phyloP scores from a whole-genome alignment of 2,797 vertebrate species.

The Echeneis naucrates region DNA sequence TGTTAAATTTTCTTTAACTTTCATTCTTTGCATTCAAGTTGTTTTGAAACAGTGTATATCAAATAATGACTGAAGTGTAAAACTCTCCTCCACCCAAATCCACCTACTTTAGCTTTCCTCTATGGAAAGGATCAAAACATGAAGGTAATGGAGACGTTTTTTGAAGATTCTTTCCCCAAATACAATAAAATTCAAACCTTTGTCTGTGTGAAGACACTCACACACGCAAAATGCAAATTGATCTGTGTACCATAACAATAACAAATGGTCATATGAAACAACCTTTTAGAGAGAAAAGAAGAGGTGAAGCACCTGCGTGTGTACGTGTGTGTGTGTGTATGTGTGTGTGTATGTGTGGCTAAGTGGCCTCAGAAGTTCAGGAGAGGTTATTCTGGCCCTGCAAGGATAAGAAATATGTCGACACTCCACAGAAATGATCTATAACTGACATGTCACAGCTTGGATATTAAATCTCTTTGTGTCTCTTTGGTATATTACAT shows the following conservation, averaged over 20 bases:
- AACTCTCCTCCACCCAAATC: constrained; percentile 55
- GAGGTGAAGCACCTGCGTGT: constrained; percentile 25
- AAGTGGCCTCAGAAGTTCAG: constrained; percentile 45
- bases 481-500: neutral
- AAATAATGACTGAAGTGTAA: constrained; percentile 49
- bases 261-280: constrained; percentile 35
- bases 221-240: neutral
- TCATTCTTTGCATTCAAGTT: constrained; percentile 4
- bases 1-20: constrained; percentile 19
- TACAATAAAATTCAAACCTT: constrained; percentile 53
- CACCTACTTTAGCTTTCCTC: constrained; percentile 38
- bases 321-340: constrained; percentile 7
- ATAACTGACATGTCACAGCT: constrained; percentile 26
- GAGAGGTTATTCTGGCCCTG: constrained; percentile 39
- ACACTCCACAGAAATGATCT: constrained; percentile 45
- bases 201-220: neutral
- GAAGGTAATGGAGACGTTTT: constrained; percentile 47
- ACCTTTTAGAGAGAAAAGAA: constrained; percentile 27
- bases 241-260: too few relatives aligned
- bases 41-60: constrained; percentile 32
- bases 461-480: constrained; percentile 18
- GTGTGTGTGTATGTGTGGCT: neutral
- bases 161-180: constrained; percentile 7
- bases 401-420: constrained; percentile 51
- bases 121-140: constrained; percentile 34